These are phyloP conservation scores for Puntigrus tetrazona DNA, from an alignment of 2,113 vertebrate genomes.

Conservation along the genomic window DNA sequence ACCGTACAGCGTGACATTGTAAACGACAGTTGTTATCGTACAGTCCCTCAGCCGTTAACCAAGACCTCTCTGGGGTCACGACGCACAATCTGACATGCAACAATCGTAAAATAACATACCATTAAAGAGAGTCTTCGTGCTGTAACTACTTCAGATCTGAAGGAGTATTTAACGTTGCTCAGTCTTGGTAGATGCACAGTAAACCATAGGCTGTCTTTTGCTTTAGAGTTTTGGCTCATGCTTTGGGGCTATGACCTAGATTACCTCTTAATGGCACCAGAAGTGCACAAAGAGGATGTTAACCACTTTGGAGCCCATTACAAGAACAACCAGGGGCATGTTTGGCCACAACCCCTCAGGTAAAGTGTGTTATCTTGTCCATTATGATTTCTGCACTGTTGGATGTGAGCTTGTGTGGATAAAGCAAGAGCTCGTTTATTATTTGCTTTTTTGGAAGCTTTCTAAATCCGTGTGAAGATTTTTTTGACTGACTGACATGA, in stretches of 20 bases:
- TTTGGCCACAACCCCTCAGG: slow-evolving; percentile 12
- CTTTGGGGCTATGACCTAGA: slow-evolving; percentile 21
- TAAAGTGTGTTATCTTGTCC: background rate
- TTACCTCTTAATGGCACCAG: slow-evolving; percentile 30
- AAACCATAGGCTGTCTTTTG: slow-evolving; percentile 32
- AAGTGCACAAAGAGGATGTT: background rate
- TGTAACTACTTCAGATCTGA: background rate
- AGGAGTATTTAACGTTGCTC: background rate
- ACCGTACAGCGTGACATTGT: background rate
- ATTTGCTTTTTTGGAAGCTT: background rate
- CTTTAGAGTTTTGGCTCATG: slow-evolving; percentile 32
- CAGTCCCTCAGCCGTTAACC: background rate
- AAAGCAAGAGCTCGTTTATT: background rate
- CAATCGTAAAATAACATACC: background rate
- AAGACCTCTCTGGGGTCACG: background rate
- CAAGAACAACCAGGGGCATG: slow-evolving; percentile 23
- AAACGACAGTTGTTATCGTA: background rate
- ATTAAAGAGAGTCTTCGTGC: background rate
- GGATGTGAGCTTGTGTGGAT: background rate
- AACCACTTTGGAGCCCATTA: slow-evolving; percentile 47
- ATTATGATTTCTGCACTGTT: slow-evolving; percentile 17
- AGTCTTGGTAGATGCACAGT: slow-evolving; percentile 21
- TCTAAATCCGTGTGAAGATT: background rate
- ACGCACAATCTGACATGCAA: background rate
- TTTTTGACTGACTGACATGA: slow-evolving; percentile 14